Conservation (phyloP, 2,797 vertebrate genomes). For the Perodicticus potto region DNA sequence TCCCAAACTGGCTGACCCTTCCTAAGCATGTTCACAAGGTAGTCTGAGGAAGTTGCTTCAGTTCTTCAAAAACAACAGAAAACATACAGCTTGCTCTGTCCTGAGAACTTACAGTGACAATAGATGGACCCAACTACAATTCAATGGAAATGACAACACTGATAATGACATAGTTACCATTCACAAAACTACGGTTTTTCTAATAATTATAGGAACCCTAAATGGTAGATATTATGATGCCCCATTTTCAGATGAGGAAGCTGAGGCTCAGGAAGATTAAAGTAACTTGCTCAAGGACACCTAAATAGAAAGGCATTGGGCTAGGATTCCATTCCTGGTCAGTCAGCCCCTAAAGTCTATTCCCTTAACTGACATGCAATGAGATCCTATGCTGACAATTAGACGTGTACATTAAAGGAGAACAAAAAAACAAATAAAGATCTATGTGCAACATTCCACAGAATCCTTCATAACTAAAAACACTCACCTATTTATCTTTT, state of each 20-base stretch:
- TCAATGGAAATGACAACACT: background rate
- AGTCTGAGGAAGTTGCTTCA: constrained; percentile 41
- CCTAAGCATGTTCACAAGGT: constrained; percentile 5
- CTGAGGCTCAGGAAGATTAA: constrained; percentile 38
- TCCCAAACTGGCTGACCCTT: background rate
- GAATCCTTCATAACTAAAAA: constrained; percentile 42
- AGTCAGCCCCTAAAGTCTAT: background rate
- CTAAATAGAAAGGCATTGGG: background rate
- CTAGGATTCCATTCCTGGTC: background rate
- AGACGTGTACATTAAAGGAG: constrained; percentile 30
- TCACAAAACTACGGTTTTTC: background rate
- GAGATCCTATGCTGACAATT: background rate
- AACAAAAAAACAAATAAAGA: background rate
- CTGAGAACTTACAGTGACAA: constrained; percentile 7
- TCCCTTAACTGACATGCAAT: background rate
- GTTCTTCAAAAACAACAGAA: constrained; percentile 32
- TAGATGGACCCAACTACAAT: background rate
- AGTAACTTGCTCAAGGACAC: constrained; percentile 46
- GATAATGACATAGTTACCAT: background rate
- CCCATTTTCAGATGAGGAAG: constrained; percentile 48
- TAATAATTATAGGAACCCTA: constrained; percentile 14
- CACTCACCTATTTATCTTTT: constrained; percentile 24
- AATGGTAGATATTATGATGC: constrained; percentile 49
- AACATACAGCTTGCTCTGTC: background rate
- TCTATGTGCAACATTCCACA: constrained; percentile 24